phyloP scores from a whole-genome alignment of 2,797 vertebrate genomes.

The Sphenopsis melanotis region DNA sequence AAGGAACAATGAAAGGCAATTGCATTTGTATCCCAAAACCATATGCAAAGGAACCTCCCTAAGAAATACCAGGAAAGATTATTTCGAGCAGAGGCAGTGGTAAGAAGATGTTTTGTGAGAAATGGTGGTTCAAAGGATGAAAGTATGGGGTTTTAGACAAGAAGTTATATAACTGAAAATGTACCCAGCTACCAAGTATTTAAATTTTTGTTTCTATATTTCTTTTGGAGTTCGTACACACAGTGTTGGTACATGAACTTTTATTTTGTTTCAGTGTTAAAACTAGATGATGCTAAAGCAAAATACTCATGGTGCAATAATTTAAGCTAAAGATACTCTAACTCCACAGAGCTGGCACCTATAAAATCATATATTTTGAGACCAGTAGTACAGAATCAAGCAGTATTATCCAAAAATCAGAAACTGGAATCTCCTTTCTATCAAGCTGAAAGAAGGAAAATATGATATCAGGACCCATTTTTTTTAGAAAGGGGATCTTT shows the following conservation, averaged over 20 bases:
- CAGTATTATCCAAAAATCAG: background rate
- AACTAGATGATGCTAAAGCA: background rate
- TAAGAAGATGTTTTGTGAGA: background rate
- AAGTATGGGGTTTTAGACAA: background rate
- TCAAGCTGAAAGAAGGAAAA: background rate
- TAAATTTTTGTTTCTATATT: background rate
- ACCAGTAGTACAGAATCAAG: background rate
- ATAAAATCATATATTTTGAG: background rate
- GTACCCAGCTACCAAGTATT: background rate
- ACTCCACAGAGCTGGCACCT: too few relatives aligned
- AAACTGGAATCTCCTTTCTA: background rate
- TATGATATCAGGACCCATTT: background rate
- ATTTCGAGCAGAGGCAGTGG: background rate
- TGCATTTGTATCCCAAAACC: background rate
- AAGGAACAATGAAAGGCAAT: background rate
- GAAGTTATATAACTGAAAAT: background rate
- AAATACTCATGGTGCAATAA: background rate
- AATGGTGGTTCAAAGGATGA: accelerated
- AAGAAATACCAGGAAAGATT: background rate
- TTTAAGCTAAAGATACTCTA: background rate
- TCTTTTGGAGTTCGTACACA: background rate
- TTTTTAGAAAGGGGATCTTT: background rate
- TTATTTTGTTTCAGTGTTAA: background rate
- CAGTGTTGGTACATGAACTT: background rate
- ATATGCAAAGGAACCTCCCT: background rate